Conservation (phyloP, 1,140 invertebrate species). For the Apocrypta bakeri region DNA sequence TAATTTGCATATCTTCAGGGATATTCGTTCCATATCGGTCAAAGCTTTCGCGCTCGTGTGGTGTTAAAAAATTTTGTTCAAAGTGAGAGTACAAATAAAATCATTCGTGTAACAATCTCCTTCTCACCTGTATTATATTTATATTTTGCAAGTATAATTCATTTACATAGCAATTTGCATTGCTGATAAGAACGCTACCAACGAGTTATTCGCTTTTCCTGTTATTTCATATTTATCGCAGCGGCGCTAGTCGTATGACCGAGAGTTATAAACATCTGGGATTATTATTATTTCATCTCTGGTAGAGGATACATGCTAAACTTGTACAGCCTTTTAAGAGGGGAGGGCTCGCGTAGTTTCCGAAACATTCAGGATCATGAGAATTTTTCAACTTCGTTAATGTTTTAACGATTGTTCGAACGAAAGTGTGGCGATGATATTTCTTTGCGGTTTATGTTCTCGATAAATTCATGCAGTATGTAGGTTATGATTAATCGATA, state of each 20-base stretch:
- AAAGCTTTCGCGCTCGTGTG: too few species aligned
- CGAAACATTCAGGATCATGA: neutral
- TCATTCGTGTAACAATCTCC: too few species aligned
- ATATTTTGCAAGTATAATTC: neutral
- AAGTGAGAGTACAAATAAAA: too few species aligned
- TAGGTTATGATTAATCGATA: too few species aligned
- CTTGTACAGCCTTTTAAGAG: neutral
- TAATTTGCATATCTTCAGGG: neutral
- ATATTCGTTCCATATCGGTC: too few species aligned
- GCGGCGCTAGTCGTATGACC: neutral
- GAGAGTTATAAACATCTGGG: neutral
- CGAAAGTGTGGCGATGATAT: too few species aligned
- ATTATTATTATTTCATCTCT: neutral
- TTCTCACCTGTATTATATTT: too few species aligned
- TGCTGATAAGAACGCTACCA: neutral
- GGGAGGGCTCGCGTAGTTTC: neutral
- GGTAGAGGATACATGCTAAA: neutral
- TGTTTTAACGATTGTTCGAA: neutral
- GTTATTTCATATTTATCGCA: neutral
- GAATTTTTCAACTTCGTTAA: neutral
- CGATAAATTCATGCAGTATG: too few species aligned
- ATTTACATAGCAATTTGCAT: constrained; percentile 6
- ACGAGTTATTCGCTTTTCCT: neutral
- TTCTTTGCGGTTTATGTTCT: too few species aligned
- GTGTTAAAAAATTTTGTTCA: too few species aligned